A percentile compares a stretch with the other conserved stretches of the same genome.
phyloP scores from a whole-genome alignment of 92 coral and sea anemone species.

The Zoanthus solanderi region DNA sequence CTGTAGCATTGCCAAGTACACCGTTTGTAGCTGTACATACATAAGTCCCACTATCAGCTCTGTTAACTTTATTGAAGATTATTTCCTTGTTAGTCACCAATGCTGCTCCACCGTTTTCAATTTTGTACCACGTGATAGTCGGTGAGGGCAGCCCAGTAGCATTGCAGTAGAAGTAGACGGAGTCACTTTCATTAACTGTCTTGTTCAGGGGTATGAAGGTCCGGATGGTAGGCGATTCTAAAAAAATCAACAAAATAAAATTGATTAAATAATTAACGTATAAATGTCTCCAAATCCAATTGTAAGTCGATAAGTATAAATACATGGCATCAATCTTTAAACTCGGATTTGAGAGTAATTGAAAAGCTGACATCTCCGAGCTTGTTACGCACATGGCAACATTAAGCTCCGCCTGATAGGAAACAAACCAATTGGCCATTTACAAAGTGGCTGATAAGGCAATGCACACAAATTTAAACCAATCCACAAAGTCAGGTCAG shows the following conservation, averaged over 20 bases:
- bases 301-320: too few species aligned
- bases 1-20: constrained; percentile 50
- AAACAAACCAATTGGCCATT: too few species aligned
- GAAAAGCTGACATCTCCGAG: too few species aligned
- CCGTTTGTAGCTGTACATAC: constrained; percentile 60
- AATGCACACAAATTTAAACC: too few species aligned
- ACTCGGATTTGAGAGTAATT: too few species aligned
- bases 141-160: constrained; percentile 66
- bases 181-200: constrained; percentile 56
- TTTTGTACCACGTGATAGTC: constrained; percentile 48
- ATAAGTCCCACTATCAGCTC: constrained; percentile 47
- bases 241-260: neutral
- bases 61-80: constrained; percentile 32
- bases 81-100: constrained; percentile 24
- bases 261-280: too few species aligned
- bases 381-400: too few species aligned
- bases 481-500: too few species aligned
- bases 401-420: too few species aligned
- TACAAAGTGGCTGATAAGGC: too few species aligned
- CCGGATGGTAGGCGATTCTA: constrained; percentile 53
- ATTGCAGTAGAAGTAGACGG: constrained; percentile 45
- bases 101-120: constrained; percentile 4
- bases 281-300: too few species aligned
- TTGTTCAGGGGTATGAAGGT: constrained; percentile 34
- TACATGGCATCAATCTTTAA: too few species aligned